Conservation (phyloP, 2,113 vertebrate genomes). For the Strigops habroptila region DNA sequence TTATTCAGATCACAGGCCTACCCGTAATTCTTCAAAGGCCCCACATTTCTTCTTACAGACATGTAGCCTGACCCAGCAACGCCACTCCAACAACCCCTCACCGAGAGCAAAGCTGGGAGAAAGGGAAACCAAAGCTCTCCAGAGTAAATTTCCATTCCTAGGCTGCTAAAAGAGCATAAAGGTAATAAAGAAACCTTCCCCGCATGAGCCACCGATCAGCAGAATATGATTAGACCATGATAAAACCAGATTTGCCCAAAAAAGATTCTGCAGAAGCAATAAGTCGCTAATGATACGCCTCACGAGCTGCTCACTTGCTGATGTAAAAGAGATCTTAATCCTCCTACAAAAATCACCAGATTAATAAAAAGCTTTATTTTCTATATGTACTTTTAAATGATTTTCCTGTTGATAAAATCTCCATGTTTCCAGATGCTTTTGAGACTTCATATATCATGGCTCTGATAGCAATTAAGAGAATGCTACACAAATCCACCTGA, state of each 20-base stretch:
- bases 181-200: background rate
- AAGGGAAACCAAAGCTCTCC: background rate
- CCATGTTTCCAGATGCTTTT: background rate
- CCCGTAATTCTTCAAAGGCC: background rate
- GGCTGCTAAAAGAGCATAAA: background rate
- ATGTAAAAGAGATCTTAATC: background rate
- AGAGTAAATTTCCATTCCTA: background rate
- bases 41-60: background rate
- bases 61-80: fast-evolving
- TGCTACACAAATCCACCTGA: background rate
- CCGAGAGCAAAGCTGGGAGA: background rate
- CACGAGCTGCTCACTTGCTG: background rate
- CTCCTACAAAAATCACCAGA: background rate
- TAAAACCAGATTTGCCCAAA: background rate
- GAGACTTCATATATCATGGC: background rate
- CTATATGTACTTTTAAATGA: background rate
- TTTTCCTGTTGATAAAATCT: background rate
- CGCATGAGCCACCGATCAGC: background rate
- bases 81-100: background rate
- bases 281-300: background rate
- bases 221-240: background rate
- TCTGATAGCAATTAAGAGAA: slow-evolving; percentile 14
- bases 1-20: background rate
- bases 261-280: background rate
- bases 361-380: background rate